Percentiles rank a stretch among this genome's conserved stretches.
Evolutionary conservation across 2,113 vertebrate species (phyloP).

Genomic region (Dolichotis patagonum): DNA sequence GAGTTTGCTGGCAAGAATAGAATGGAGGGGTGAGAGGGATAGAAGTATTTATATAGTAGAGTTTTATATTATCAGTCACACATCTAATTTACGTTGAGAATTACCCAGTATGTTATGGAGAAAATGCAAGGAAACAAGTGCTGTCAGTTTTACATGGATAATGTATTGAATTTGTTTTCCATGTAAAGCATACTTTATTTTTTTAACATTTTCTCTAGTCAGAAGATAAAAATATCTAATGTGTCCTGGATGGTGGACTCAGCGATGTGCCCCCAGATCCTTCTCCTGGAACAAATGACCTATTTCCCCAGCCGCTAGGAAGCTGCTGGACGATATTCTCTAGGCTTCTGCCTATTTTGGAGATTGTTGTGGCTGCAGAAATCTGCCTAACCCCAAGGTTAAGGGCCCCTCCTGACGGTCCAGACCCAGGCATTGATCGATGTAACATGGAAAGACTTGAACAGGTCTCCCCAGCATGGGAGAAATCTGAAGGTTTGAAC

Average conservation of each 20-base stretch:
- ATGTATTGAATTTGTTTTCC: constrained; percentile 51
- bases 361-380: constrained; percentile 1
- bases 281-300: neutral
- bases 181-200: constrained; percentile 32
- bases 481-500: neutral
- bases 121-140: constrained; percentile 34
- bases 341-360: neutral
- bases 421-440: neutral
- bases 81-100: constrained; percentile 53
- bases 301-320: neutral
- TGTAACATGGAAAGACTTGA: neutral
- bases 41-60: constrained; percentile 50
- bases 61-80: constrained; percentile 23
- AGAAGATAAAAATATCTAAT: constrained; percentile 31
- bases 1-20: constrained; percentile 41
- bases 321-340: neutral
- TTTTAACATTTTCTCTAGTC: neutral
- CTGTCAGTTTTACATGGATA: neutral
- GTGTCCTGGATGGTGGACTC: neutral
- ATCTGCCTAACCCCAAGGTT: neutral
- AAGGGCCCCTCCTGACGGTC: neutral
- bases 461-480: neutral
- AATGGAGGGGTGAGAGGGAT: constrained; percentile 8
- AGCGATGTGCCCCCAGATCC: neutral
- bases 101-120: constrained; percentile 7